Evolutionary conservation across 2,888 invertebrate genomes (phyloP).

Genomic region (Pardosa pseudoannulata): DNA sequence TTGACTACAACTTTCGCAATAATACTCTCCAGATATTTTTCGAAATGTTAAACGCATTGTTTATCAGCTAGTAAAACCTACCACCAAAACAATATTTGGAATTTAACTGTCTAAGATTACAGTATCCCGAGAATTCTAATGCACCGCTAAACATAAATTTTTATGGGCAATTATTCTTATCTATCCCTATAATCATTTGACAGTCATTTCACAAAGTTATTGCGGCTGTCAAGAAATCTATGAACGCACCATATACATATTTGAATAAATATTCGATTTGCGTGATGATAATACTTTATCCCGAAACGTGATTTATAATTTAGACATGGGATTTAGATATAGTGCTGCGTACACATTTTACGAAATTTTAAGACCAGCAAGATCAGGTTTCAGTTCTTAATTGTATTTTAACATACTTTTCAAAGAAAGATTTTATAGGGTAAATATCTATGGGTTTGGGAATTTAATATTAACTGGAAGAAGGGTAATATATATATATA

Average conservation of each 20-base stretch:
- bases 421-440: background rate
- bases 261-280: conserved; percentile 24
- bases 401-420: background rate
- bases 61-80: too few relatives aligned
- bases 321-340: conserved; percentile 27
- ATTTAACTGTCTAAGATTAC: background rate
- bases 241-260: conserved; percentile 5
- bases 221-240: conserved; percentile 21
- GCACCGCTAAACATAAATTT: background rate
- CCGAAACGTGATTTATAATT: conserved; percentile 34
- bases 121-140: background rate
- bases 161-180: conserved; percentile 25
- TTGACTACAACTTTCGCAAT: too few relatives aligned
- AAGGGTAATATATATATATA: too few relatives aligned
- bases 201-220: conserved; percentile 16
- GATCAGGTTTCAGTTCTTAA: background rate
- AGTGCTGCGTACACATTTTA: background rate
- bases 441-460: too few relatives aligned
- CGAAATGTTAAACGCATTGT: too few relatives aligned
- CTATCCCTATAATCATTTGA: conserved; percentile 20
- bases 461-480: too few relatives aligned
- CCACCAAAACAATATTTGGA: too few relatives aligned
- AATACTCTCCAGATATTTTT: too few relatives aligned
- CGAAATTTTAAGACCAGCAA: background rate
- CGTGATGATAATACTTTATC: conserved; percentile 18